phyloP scores from a whole-genome alignment of 2,888 invertebrate genomes.

The Cephus rjabovi region DNA sequence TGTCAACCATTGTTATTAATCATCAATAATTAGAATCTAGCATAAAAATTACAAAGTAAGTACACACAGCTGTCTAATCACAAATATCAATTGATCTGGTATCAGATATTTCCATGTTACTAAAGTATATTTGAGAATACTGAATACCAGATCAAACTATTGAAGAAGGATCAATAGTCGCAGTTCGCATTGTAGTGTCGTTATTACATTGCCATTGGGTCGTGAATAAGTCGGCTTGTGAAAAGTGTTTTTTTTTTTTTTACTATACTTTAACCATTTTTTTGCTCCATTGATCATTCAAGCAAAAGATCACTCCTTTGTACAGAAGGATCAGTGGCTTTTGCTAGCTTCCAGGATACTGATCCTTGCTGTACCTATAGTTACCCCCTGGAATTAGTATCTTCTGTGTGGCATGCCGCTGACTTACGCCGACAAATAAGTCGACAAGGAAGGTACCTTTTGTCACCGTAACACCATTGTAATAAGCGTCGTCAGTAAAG shows the following conservation, averaged over 20 bases:
- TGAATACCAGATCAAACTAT: slow-evolving; percentile 48
- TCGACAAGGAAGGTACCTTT: background rate
- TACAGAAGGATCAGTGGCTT: slow-evolving; percentile 50
- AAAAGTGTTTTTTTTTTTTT: slow-evolving; percentile 35
- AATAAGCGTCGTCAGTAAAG: background rate
- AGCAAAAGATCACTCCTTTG: slow-evolving; percentile 48
- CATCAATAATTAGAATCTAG: background rate
- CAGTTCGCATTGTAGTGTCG: slow-evolving; percentile 29
- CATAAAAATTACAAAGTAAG: background rate
- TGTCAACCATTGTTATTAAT: background rate
- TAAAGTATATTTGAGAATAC: background rate
- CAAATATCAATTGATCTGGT: background rate
- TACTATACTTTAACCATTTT: slow-evolving; percentile 2
- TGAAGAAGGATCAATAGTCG: slow-evolving; percentile 45
- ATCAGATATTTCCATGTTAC: background rate
- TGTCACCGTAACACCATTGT: background rate
- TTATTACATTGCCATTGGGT: slow-evolving; percentile 51
- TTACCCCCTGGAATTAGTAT: slow-evolving; percentile 17
- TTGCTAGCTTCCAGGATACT: slow-evolving; percentile 43
- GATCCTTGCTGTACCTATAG: slow-evolving; percentile 22
- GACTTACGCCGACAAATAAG: background rate
- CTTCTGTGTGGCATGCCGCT: background rate
- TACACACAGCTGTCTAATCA: background rate
- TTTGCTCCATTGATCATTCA: slow-evolving; percentile 43
- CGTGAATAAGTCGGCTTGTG: slow-evolving; percentile 54